Base-by-base conservation (phyloP, 2,113 vertebrate genomes). In the Gymnogyps californianus region DNA sequence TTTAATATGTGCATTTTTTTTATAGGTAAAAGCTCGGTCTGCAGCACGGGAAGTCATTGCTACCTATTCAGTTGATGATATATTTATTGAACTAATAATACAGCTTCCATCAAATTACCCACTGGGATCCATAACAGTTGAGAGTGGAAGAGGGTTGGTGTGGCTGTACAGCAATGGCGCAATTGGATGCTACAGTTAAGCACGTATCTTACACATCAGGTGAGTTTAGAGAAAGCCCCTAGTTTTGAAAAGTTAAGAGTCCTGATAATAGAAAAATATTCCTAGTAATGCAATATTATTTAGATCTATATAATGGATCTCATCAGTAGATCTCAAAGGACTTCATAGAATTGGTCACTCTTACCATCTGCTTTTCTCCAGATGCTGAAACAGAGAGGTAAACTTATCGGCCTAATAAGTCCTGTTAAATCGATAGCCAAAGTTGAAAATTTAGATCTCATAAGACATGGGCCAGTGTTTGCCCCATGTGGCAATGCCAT, bases 101-200 rank as follows among this genome's bases (percentile, higher is more conserved):
- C 99, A 99, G 96, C 98, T 99, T 66, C 99, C 99, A 22, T 98
- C 98, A 54, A 99, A 99, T 97, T 99, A 99, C 91, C 99, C 99
- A 4, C 93, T 99, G 86, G 99, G 99, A 75, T 99, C 99, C 8
- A 99, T 99, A 93, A 97, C 97, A 5, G 99, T 99, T 65, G 99
- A 99, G 93, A 99, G 99, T 67, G 99, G 99, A 55, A 99, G 75
- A 98, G 99, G 13, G 99, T 99, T n/a, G 99, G 99, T 6, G 99
- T 99, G 44, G 99, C 99, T 16, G 99, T 99, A 11, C 99, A 99
- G 98, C 99, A 99, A 92, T 99, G 99, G 99, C 99, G 99, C 78
- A 99, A 99, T 72, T 99, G 99, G 99, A 99, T 99, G 99, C 97
- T 99, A 22, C 99, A 99, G 96, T 97, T 99, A 65, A 99, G 99